Conservation (phyloP, 2,888 invertebrate genomes). For the Cosmia trapezina region DNA sequence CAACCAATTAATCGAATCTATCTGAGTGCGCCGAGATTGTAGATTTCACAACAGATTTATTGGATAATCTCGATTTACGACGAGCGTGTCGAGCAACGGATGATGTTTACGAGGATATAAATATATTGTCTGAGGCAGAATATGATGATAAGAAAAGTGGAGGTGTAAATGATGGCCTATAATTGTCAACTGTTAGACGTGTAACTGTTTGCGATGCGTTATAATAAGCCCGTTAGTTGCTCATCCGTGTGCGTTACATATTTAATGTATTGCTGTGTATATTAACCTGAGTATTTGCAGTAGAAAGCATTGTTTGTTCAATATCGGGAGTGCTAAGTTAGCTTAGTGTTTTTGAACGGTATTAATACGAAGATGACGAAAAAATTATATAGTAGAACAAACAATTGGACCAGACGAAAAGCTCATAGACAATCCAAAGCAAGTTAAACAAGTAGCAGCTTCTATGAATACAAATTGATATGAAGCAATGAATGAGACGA, state of each 20-base stretch:
- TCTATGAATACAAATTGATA: constrained; percentile 25
- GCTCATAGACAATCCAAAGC: constrained; percentile 6
- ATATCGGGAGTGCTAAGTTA: constrained; percentile 24
- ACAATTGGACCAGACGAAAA: constrained; percentile 13
- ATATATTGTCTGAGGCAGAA: constrained; percentile 31
- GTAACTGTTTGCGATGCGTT: constrained; percentile 50
- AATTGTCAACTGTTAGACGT: constrained; percentile 53
- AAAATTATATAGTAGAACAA: constrained; percentile 14
- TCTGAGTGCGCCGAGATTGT: constrained; percentile 55
- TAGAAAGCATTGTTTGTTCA: constrained; percentile 23
- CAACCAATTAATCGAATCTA: constrained; percentile 68
- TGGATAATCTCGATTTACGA: constrained; percentile 43
- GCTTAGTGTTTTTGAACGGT: constrained; percentile 2
- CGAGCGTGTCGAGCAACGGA: constrained; percentile 35
- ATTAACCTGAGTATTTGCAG: constrained; percentile 8
- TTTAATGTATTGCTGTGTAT: constrained; percentile 28
- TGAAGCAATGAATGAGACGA: constrained; percentile 27
- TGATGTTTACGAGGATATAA: constrained; percentile 50
- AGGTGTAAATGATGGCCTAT: constrained; percentile 41
- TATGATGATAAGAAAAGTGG: constrained; percentile 18
- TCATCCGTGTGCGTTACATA: constrained; percentile 26
- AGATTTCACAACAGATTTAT: constrained; percentile 61
- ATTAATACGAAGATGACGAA: constrained; percentile 3
- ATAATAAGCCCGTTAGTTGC: constrained; percentile 49
- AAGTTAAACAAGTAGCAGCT: constrained; percentile 12